These are phyloP conservation scores for Cantharis rufa DNA, from an alignment of 2,888 invertebrate species.

Conservation along the genomic window DNA sequence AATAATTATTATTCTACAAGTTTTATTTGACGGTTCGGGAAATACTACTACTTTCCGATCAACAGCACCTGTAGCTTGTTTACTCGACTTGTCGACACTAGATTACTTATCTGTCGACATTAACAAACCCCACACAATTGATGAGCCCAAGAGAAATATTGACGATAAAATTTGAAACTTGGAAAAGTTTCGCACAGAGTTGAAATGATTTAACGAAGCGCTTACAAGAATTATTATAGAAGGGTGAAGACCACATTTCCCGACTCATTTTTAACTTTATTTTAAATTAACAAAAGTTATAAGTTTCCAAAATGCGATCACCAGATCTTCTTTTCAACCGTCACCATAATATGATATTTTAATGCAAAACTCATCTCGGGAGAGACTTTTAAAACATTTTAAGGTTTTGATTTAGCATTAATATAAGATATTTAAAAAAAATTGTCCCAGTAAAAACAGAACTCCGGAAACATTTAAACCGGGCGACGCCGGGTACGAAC, in stretches of 20 bases:
- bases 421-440: too few species aligned
- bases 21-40: neutral
- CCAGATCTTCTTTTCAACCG: too few species aligned
- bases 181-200: neutral
- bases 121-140: neutral
- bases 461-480: too few species aligned
- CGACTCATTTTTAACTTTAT: neutral
- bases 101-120: neutral
- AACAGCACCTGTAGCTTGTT: neutral
- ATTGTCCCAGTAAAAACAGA: too few species aligned
- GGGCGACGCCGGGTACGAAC: too few species aligned
- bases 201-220: neutral
- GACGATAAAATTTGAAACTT: neutral
- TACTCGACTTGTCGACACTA: neutral
- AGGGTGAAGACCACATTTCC: neutral
- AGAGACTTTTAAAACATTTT: too few species aligned
- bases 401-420: too few species aligned
- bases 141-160: neutral
- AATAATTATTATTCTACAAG: neutral
- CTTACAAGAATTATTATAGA: neutral
- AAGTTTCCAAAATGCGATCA: neutral
- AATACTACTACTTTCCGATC: neutral
- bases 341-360: too few species aligned
- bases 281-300: neutral
- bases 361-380: too few species aligned